Evolutionary conservation across 2,113 vertebrate genomes (phyloP).

Genomic region (Aegotheles bennettii): DNA sequence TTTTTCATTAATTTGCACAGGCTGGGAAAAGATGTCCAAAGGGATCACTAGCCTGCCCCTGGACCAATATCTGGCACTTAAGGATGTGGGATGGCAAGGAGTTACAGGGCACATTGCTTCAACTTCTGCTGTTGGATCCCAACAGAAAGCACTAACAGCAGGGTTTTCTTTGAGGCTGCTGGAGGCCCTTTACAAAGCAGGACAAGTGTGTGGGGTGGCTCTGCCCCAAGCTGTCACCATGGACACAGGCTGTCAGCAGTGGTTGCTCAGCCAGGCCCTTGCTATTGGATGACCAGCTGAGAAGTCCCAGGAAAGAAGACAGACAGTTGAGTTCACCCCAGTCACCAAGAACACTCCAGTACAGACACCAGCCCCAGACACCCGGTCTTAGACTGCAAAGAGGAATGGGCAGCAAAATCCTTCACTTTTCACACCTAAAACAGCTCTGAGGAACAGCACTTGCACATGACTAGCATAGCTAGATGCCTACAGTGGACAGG

Average conservation of each 20-base stretch:
- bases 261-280: neutral
- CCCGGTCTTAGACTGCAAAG: neutral
- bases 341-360: accelerated
- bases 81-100: neutral
- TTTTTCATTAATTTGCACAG: neutral
- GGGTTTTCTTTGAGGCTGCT: neutral
- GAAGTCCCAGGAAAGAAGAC: neutral
- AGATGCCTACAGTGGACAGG: neutral
- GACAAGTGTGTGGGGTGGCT: neutral
- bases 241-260: neutral
- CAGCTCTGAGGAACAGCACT: neutral
- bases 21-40: neutral
- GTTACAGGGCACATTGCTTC: neutral
- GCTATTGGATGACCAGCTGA: neutral
- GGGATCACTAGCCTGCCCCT: neutral
- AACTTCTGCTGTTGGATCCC: neutral
- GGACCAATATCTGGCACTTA: neutral
- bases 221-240: neutral
- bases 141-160: neutral
- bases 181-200: neutral
- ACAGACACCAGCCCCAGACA: neutral
- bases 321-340: neutral
- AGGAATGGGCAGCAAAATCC: neutral
- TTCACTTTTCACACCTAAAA: neutral
- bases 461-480: neutral